Percentiles rank a stretch among this genome's conserved stretches.
These are phyloP conservation scores for Cavia porcellus DNA, from an alignment of 2,113 vertebrate genomes.

Conservation along the genomic window DNA sequence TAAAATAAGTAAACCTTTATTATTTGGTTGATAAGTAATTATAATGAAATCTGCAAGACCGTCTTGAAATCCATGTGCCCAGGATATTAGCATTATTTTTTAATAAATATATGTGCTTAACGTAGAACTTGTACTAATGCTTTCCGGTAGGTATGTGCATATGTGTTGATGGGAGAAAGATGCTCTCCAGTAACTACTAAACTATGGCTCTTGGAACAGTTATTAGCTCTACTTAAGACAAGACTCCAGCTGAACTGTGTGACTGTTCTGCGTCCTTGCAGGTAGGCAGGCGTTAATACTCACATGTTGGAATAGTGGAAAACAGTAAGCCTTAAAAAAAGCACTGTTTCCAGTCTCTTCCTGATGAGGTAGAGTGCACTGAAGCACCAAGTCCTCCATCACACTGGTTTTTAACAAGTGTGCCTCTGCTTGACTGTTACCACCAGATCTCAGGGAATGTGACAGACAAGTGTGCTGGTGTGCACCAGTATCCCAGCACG, in stretches of 20 bases:
- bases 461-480: background rate
- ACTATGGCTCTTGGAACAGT: slow-evolving; percentile 22
- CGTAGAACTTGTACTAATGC: slow-evolving; percentile 62
- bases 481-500: background rate
- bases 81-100: slow-evolving; percentile 80
- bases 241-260: background rate
- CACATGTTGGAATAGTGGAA: background rate
- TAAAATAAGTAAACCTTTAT: slow-evolving; percentile 57
- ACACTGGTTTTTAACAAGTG: slow-evolving; percentile 69
- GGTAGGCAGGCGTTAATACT: background rate
- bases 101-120: slow-evolving; percentile 73
- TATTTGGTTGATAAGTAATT: slow-evolving; percentile 77
- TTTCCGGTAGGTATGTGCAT: slow-evolving; percentile 7
- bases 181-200: slow-evolving; percentile 19
- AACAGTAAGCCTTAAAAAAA: background rate
- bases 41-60: slow-evolving; percentile 81
- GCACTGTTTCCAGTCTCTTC: background rate
- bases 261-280: background rate
- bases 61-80: slow-evolving; percentile 77
- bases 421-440: slow-evolving; percentile 75
- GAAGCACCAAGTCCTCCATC: background rate
- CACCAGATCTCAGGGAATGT: slow-evolving; percentile 77
- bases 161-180: background rate
- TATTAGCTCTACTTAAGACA: background rate
- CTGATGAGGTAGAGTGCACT: background rate